Conservation (phyloP, 1,140 invertebrate species). For the Monochamus saltuarius region DNA sequence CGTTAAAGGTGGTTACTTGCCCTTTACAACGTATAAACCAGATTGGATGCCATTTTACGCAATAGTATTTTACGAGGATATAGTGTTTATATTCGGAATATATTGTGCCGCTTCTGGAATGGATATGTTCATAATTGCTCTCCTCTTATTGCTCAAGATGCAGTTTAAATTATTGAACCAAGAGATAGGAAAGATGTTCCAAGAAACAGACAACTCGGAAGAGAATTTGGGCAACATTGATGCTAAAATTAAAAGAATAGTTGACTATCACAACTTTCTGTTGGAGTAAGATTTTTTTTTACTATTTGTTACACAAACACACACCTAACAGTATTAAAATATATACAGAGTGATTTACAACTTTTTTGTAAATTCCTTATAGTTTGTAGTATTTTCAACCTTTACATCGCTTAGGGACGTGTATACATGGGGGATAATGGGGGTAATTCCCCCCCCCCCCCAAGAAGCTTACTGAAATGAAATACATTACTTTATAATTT, state of each 20-base stretch:
- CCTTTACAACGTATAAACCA: conserved; percentile 7
- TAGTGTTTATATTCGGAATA: background rate
- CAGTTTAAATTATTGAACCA: conserved; percentile 3
- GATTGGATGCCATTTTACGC: background rate
- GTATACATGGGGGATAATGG: no score
- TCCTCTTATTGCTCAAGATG: background rate
- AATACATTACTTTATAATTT: no score
- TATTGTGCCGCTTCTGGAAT: background rate
- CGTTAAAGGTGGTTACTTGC: background rate
- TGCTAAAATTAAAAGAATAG: conserved; percentile 1
- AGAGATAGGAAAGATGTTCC: conserved; percentile 2
- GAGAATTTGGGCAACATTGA: background rate
- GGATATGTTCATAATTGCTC: background rate
- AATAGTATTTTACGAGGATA: background rate
- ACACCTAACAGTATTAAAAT: no score
- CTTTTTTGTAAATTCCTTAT: background rate
- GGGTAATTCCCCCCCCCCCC: no score
- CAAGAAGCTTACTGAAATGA: no score
- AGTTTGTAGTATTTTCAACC: no score
- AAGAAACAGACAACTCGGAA: background rate
- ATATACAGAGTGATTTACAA: background rate
- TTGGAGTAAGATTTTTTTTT: background rate
- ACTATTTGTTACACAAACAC: background rate
- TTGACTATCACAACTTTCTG: conserved; percentile 7
- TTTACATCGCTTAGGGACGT: no score